These are phyloP conservation scores for Spheniscus humboldti DNA, from an alignment of 2,797 vertebrate species.

Conservation along the genomic window DNA sequence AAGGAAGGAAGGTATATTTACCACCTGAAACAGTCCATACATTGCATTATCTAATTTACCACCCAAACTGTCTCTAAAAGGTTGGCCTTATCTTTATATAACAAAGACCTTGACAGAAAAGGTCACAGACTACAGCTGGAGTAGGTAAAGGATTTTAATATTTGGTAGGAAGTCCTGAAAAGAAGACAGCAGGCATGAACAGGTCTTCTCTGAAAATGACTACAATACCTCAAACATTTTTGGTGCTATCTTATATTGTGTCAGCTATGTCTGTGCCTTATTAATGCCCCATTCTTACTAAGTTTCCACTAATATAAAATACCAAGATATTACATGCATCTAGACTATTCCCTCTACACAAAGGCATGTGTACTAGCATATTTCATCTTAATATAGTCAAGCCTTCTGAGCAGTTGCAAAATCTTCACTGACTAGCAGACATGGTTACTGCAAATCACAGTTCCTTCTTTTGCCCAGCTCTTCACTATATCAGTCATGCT, in stretches of 20 bases:
- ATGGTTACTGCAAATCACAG: neutral
- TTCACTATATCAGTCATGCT: neutral
- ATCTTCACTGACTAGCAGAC: neutral
- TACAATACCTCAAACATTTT: neutral
- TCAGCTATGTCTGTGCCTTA: neutral
- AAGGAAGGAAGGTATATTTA: neutral
- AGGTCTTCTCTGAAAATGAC: neutral
- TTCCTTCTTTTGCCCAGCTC: neutral
- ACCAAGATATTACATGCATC: neutral
- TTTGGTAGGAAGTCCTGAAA: neutral
- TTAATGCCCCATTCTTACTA: neutral
- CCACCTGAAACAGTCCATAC: neutral
- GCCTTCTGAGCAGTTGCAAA: neutral
- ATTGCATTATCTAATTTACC: neutral
- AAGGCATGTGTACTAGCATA: neutral
- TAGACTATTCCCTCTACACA: neutral
- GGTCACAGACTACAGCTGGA: neutral
- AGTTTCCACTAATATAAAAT: neutral
- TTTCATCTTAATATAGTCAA: constrained; percentile 1
- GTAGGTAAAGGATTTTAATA: neutral
- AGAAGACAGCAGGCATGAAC: neutral
- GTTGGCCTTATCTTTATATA: neutral
- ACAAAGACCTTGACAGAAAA: neutral
- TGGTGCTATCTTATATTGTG: neutral
- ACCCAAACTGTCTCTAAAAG: neutral